phyloP scores from a whole-genome alignment of 2,888 invertebrate species.

The Agapetus fuscipes region DNA sequence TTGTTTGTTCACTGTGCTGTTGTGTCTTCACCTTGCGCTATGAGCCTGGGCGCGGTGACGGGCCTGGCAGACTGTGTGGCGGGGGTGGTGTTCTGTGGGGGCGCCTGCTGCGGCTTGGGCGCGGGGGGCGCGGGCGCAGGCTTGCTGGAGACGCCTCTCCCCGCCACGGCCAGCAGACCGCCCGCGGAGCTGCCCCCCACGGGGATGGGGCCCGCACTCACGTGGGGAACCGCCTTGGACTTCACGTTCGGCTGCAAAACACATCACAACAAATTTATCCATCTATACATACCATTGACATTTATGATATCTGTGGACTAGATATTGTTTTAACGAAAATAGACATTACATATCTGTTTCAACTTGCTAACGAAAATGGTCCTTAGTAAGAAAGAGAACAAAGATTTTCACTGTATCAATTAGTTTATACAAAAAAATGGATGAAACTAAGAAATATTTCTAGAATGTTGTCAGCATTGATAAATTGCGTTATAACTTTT shows the following conservation, averaged over 20 bases:
- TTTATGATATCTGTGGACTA: no score
- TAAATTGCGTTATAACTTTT: no score
- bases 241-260: slow-evolving; percentile 20
- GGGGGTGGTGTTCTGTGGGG: not conserved
- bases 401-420: no score
- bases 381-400: no score
- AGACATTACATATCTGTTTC: no score
- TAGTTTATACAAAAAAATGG: not conserved
- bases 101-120: slow-evolving; percentile 1
- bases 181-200: slow-evolving; percentile 17
- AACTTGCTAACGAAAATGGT: no score
- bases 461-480: no score
- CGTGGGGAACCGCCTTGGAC: slow-evolving; percentile 23
- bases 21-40: slow-evolving; percentile 39
- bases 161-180: slow-evolving; percentile 27
- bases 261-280: not conserved
- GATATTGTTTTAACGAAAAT: no score
- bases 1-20: no score
- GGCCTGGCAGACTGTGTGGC: slow-evolving; percentile 29
- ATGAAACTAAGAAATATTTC: no score
- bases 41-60: slow-evolving; percentile 45
- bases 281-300: not conserved
- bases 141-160: slow-evolving; percentile 13
- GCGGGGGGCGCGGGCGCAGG: slow-evolving; percentile 17
- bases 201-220: slow-evolving; percentile 23